Base-by-base conservation (phyloP, 2,888 invertebrate genomes). In the Congeria kusceri region DNA sequence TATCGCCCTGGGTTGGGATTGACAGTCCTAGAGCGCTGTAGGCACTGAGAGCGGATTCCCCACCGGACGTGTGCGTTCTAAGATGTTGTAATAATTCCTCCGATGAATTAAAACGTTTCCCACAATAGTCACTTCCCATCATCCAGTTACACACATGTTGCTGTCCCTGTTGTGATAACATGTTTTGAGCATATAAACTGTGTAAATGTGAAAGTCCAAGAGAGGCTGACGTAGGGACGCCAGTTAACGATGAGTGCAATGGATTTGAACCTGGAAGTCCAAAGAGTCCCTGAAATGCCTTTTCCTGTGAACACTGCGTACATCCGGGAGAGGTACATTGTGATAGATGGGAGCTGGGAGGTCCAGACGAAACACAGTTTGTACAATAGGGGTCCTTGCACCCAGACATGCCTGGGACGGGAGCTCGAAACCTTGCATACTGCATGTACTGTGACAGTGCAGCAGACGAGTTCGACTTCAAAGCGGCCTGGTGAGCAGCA, bases 311-410 rank as follows among this genome's bases (percentile, higher is more conserved):
- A 94, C 98, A 98, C 94, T 98, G 98, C 63, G 97, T 96, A 94
- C 98, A 98, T 32, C 98, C 98, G 85, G 97, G 96, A 65, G 98
- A 97, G 93, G 98, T 98, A 25, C 96, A 95, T 73, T 95, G 95
- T 83, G 95, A 96, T 53, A 93, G 89, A 80, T 94, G 93, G n/a
- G 94, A 92, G 74, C 90, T 92, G 93, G 97, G 97, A 91, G 66
- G 69, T 3, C 97, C 95, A 86, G 97, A 97, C 93, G 97, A 96
- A 89, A 98, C 98, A 93, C 98, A 98, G 83, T 98, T 98, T 18
- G 97, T 97, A 94, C 98, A 99, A 91, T 98, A 98, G 18, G 98
- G 98, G 94, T 98, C 98, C 92, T 98, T 97, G 95, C 98, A 98
- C 61, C 98, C 97, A 18, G 98, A 97, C 18, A 98, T 69, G 92